Percentiles rank a stretch among this genome's conserved stretches.
These are phyloP conservation scores for Hyles euphorbiae DNA, from an alignment of 1,140 invertebrate species.

Conservation along the genomic window DNA sequence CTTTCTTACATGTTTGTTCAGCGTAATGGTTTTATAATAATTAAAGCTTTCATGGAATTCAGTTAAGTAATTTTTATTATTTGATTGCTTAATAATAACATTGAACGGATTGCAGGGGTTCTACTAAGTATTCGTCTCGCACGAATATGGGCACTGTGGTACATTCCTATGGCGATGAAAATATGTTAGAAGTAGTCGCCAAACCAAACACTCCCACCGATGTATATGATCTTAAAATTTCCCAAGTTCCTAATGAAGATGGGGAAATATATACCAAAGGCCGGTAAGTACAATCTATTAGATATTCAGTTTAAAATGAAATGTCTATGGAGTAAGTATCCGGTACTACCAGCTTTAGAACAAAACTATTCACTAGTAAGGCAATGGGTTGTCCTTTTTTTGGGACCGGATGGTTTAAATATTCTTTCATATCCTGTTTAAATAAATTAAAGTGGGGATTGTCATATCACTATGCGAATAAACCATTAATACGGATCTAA, in stretches of 20 bases:
- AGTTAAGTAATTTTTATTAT: not conserved
- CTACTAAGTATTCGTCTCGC: conserved; percentile 75
- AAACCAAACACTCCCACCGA: conserved; percentile 36
- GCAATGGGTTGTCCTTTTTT: too few species aligned
- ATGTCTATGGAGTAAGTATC: too few species aligned
- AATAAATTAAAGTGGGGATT: too few species aligned
- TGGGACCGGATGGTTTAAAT: too few species aligned
- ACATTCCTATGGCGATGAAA: conserved; percentile 66
- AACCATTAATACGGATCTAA: too few species aligned
- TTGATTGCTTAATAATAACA: not conserved
- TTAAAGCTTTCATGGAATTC: conserved; percentile 4
- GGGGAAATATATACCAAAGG: conserved; percentile 61
- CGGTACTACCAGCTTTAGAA: too few species aligned
- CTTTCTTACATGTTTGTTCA: too few species aligned
- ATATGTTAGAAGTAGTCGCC: conserved; percentile 36
- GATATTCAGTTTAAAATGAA: too few species aligned
- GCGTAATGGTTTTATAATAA: too few species aligned
- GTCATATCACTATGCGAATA: too few species aligned
- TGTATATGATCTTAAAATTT: conserved; percentile 42
- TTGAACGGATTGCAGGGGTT: conserved; percentile 38
- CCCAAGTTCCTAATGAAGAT: conserved; percentile 63
- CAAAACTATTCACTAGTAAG: too few species aligned
- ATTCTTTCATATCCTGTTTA: too few species aligned
- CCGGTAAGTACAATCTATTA: conserved; percentile 47
- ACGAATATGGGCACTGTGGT: conserved; percentile 76